phyloP scores from a whole-genome alignment of 1,140 invertebrate genomes.

The Dolichoris vasculosae region DNA sequence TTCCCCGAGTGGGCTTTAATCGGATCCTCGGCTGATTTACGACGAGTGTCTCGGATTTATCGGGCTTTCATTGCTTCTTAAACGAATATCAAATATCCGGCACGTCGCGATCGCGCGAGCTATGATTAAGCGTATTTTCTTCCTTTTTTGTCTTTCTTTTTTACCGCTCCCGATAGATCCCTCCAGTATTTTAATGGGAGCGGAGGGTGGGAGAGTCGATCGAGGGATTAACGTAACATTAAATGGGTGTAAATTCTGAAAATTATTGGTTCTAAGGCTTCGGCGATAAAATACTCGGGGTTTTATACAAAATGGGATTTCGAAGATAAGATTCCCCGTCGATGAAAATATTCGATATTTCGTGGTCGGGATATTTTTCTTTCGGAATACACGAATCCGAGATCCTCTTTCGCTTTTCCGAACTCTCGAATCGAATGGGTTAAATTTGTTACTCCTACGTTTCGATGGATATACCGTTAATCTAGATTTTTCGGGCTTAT shows the following conservation, averaged over 20 bases:
- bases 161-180: not conserved
- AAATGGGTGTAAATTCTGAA: not conserved
- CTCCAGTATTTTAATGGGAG: not conserved
- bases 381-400: not conserved
- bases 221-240: not conserved
- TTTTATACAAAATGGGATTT: not conserved
- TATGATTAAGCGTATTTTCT: not conserved
- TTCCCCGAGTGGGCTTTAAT: not conserved
- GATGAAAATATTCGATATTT: not conserved
- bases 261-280: slow-evolving; percentile 10
- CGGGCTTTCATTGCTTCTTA: slow-evolving; percentile 11
- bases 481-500: not conserved
- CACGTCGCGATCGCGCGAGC: not conserved
- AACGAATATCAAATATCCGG: slow-evolving; percentile 11
- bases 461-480: not conserved
- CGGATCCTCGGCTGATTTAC: not conserved
- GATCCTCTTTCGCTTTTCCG: not conserved
- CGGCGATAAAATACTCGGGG: not conserved
- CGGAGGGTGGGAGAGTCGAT: not conserved
- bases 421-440: not conserved
- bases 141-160: not conserved
- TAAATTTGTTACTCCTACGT: not conserved
- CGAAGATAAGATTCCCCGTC: not conserved
- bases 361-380: not conserved
- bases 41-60: not conserved